These are phyloP conservation scores for Drosophila leontia DNA, from an alignment of 1,140 invertebrate species.

Conservation along the genomic window DNA sequence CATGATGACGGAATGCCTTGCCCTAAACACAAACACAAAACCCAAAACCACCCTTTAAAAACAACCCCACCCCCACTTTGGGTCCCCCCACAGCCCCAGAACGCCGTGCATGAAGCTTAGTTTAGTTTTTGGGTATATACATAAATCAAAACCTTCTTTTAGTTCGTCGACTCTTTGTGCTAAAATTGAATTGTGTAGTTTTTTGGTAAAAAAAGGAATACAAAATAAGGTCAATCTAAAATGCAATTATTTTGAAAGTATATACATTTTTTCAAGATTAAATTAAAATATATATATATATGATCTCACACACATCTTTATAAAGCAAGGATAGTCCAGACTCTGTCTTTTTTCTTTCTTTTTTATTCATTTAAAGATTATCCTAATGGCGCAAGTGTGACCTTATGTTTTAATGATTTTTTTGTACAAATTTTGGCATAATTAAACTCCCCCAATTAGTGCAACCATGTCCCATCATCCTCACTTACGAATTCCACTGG, in stretches of 20 bases:
- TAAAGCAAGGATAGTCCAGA: too few relatives aligned
- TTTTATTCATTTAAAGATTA: too few relatives aligned
- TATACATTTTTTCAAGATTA: not conserved
- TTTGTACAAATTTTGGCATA: too few relatives aligned
- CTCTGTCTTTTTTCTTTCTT: too few relatives aligned
- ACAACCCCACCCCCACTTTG: not conserved
- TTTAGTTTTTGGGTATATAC: slow-evolving; percentile 33
- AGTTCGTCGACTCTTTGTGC: not conserved
- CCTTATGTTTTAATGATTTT: not conserved
- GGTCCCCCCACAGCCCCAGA: not conserved
- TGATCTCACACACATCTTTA: not conserved
- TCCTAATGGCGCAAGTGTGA: too few relatives aligned
- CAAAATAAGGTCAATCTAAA: not conserved
- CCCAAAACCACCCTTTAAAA: slow-evolving; percentile 10
- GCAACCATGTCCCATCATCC: not conserved
- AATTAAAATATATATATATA: not conserved
- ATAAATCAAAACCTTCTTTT: slow-evolving; percentile 36
- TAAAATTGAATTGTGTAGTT: not conserved
- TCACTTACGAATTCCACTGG: not conserved
- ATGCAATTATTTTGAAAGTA: not conserved
- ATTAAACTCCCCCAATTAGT: not conserved
- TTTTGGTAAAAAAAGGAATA: not conserved
- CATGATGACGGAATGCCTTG: slow-evolving; percentile 37
- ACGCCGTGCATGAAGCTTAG: slow-evolving; percentile 10
- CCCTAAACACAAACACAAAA: slow-evolving; percentile 26